Evolutionary conservation across 2,113 vertebrate genomes (phyloP).

Genomic region (Hemichromis elongatus): DNA sequence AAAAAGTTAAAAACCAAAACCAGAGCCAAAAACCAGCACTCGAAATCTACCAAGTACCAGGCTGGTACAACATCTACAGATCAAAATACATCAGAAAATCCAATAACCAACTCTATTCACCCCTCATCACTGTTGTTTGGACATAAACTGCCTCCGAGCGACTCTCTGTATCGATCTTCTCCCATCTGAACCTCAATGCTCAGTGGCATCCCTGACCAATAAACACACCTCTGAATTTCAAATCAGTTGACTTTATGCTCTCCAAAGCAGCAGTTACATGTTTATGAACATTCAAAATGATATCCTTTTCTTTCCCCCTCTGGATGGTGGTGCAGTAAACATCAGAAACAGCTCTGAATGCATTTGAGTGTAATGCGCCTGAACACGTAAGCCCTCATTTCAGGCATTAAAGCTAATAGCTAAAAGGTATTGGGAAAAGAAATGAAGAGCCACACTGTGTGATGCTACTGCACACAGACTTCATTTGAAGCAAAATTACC

Average conservation of each 20-base stretch:
- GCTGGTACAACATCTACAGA: background rate
- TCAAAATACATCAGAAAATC: background rate
- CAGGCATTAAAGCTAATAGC: conserved; percentile 37
- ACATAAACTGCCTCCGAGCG: conserved; percentile 11
- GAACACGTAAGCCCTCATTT: conserved; percentile 16
- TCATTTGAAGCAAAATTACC: conserved; percentile 59
- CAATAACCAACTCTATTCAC: background rate
- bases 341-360: conserved; percentile 1
- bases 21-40: background rate
- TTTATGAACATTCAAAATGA: background rate
- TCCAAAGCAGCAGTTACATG: background rate
- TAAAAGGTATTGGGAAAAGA: conserved; percentile 42
- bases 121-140: conserved; percentile 21
- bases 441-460: conserved; percentile 25
- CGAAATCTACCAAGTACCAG: background rate
- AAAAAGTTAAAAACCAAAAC: background rate
- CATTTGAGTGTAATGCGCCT: background rate
- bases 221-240: conserved; percentile 5
- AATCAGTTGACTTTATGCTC: background rate
- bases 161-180: conserved; percentile 21
- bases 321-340: background rate
- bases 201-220: conserved; percentile 4
- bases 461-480: conserved; percentile 30
- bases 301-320: background rate
- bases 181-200: background rate